These are phyloP conservation scores for Rhopalosiphum maidis DNA, from an alignment of 1,140 invertebrate genomes.

Conservation along the genomic window DNA sequence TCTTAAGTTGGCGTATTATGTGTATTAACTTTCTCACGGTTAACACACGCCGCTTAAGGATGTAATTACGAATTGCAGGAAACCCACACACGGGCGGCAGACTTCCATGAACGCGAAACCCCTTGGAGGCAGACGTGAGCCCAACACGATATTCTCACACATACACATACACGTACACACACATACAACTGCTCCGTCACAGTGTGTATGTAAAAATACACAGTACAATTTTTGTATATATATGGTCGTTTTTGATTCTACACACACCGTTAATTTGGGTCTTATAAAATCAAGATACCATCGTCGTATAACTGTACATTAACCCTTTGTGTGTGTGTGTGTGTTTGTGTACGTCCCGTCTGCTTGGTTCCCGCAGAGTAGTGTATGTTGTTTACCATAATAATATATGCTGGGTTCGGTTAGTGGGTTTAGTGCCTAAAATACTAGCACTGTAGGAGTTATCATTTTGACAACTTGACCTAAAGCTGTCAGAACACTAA, in stretches of 20 bases:
- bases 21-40: conserved; percentile 47
- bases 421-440: neutral
- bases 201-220: neutral
- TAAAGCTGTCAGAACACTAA: neutral
- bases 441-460: neutral
- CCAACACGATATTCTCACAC: neutral
- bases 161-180: neutral
- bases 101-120: conserved; percentile 14
- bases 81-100: conserved; percentile 1
- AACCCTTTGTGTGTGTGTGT: neutral
- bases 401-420: neutral
- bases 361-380: neutral
- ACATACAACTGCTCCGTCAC: neutral
- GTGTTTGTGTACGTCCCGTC: neutral
- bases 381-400: conserved; percentile 10
- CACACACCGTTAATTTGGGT: conserved; percentile 46
- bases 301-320: conserved; percentile 40
- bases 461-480: neutral
- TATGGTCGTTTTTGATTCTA: conserved; percentile 28
- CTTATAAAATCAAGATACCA: neutral
- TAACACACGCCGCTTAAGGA: conserved; percentile 5
- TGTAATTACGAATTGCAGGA: conserved; percentile 51
- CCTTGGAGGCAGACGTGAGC: conserved; percentile 41
- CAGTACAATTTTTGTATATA: neutral
- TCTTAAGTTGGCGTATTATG: neutral